Base-by-base conservation (phyloP, 2,113 vertebrate species). In the Leucopternis melanops region DNA sequence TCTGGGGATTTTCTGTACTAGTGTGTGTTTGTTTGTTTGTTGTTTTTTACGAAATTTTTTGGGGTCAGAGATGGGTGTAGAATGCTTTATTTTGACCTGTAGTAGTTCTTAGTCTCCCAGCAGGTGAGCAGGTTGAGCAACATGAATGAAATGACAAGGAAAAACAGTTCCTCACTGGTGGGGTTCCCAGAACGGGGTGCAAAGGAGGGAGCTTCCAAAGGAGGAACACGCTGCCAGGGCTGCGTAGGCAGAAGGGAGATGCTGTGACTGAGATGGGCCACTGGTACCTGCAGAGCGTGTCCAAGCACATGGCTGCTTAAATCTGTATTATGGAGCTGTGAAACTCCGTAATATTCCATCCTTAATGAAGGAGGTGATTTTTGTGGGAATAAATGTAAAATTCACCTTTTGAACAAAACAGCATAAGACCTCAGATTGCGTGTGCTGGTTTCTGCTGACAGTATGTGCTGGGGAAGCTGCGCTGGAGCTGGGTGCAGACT, bases 281-380 rank as follows among this genome's bases (percentile, higher is more conserved):
- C 55, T 5, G 38, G 23, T 47, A 49, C n/a, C 31, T 58, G 38
- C n/a, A 16, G 36, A 26, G 44, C 2, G 3, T 5, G 27, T 65
- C 40, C 13, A 5, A 58, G 61, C 44, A 9, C 38, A 18, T 38
- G 66, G 26, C 72, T 80, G 55, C 38, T 11, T 15, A 13, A 8
- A 16, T 26, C 0, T 1, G 2, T 6, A 11, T 34, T 29, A 12
- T 0, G 2, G 54, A 45, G 16, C 36, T 17, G 25, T 58, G 86
- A 86, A 67, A 89, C 65, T 72, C 4, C 0, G 38, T 66, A 10
- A 11, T 34, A 13, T 82, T 69, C 36, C 29, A 45, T 11, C 66
- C 9, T 40, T 52, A 13, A 25, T 2, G 1, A 45, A 40, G 32
- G 42, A 69, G 54, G 52, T 3, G 3, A 17, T 49, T 83, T 59